Percentiles rank a stretch among this genome's conserved stretches.
Evolutionary conservation across 2,797 vertebrate genomes (phyloP).

Genomic region (Myoxocephalus aenaeus): DNA sequence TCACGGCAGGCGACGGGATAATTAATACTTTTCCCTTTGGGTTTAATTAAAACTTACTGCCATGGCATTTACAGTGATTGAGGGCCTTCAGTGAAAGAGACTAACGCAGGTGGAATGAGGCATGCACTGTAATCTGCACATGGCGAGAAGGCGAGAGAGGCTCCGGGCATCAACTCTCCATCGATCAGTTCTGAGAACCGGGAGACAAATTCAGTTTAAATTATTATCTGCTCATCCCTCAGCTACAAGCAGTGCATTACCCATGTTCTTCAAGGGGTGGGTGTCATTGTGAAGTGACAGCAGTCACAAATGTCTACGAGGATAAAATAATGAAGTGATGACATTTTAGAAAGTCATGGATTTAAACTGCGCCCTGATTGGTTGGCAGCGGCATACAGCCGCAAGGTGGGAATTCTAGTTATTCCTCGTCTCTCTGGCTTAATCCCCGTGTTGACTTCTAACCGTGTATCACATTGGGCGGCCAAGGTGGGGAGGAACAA

Average conservation of each 20-base stretch:
- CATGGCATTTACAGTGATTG: slow-evolving; percentile 72
- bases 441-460: slow-evolving; percentile 66
- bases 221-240: slow-evolving; percentile 40
- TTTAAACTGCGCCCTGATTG: background rate
- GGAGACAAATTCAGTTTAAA: slow-evolving; percentile 49
- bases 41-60: slow-evolving; percentile 85
- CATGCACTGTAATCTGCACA: slow-evolving; percentile 62
- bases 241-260: slow-evolving; percentile 17
- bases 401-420: background rate
- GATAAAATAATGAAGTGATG: background rate
- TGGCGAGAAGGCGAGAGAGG: slow-evolving; percentile 23
- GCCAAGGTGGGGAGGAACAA: slow-evolving; percentile 69
- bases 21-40: slow-evolving; percentile 83
- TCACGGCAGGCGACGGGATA: slow-evolving; percentile 72
- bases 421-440: slow-evolving; percentile 33
- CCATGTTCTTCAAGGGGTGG: slow-evolving; percentile 33
- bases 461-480: slow-evolving; percentile 64
- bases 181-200: slow-evolving; percentile 43
- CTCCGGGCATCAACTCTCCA: slow-evolving; percentile 28
- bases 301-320: background rate
- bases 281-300: slow-evolving; percentile 24
- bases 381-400: background rate
- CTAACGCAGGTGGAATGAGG: slow-evolving; percentile 65
- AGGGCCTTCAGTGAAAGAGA: slow-evolving; percentile 56
- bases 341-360: background rate